phyloP scores from a whole-genome alignment of 2,888 invertebrate species.

The Limulus polyphemus region DNA sequence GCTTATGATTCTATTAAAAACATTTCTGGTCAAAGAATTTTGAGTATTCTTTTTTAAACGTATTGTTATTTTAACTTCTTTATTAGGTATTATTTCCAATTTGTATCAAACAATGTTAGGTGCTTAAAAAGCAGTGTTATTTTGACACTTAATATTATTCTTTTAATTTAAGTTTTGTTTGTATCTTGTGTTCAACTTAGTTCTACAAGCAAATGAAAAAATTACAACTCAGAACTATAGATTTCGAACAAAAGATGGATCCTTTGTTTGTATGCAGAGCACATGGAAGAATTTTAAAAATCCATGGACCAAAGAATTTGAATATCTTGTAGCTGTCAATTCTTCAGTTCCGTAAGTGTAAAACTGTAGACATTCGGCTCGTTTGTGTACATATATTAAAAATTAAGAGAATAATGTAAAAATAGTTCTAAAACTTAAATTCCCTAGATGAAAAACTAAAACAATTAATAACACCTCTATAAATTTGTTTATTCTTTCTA shows the following conservation, averaged over 20 bases:
- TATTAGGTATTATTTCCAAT: too few species aligned
- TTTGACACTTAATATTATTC: not conserved
- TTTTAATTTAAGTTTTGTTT: not conserved
- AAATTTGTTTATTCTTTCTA: too few species aligned
- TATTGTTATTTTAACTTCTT: too few species aligned
- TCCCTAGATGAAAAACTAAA: too few species aligned
- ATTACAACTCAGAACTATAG: slow-evolving; percentile 38
- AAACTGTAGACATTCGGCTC: not conserved
- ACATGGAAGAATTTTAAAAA: slow-evolving; percentile 81
- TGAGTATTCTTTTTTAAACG: too few species aligned
- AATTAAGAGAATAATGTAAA: too few species aligned
- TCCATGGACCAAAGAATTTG: slow-evolving; percentile 91
- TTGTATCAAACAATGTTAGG: too few species aligned
- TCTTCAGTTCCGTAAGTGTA: slow-evolving; percentile 47
- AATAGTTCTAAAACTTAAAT: too few species aligned
- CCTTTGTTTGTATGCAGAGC: slow-evolving; percentile 59
- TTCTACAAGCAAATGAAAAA: slow-evolving; percentile 32
- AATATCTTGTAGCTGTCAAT: slow-evolving; percentile 78
- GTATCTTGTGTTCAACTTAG: slow-evolving; percentile 23
- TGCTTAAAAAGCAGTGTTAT: not conserved
- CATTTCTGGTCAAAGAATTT: too few species aligned
- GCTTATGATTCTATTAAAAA: too few species aligned
- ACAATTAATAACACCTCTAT: too few species aligned
- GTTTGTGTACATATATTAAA: too few species aligned
- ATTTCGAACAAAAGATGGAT: slow-evolving; percentile 65